phyloP scores from a whole-genome alignment of 1,140 invertebrate genomes.

The Lordiphosa clarofinis region DNA sequence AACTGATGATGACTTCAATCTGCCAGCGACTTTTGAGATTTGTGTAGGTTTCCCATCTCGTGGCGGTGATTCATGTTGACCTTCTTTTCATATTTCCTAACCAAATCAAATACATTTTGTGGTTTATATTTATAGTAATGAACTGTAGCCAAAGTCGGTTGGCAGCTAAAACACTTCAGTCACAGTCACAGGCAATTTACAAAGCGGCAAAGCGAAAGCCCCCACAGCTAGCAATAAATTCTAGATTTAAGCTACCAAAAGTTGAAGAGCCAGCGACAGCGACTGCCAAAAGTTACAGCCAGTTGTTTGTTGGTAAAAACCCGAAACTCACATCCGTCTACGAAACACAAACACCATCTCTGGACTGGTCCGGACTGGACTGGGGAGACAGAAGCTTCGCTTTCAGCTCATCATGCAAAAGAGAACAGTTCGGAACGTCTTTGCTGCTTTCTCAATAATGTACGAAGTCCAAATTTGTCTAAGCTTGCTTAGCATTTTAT shows the following conservation, averaged over 20 bases:
- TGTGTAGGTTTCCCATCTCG: slow-evolving; percentile 27
- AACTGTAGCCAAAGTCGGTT: slow-evolving; percentile 6
- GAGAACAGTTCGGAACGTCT: slow-evolving; percentile 9
- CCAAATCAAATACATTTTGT: slow-evolving; percentile 27
- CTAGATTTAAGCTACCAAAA: slow-evolving; percentile 37
- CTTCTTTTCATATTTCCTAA: slow-evolving; percentile 32
- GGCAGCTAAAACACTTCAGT: slow-evolving; percentile 15
- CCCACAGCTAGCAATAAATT: slow-evolving; percentile 36
- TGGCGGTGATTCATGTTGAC: slow-evolving; percentile 40
- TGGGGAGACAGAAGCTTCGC: slow-evolving; percentile 2
- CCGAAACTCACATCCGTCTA: slow-evolving; percentile 53
- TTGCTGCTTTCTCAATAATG: neutral
- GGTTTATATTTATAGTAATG: slow-evolving; percentile 4
- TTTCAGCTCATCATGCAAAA: slow-evolving; percentile 26
- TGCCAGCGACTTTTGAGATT: slow-evolving; percentile 13
- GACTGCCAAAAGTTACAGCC: slow-evolving; percentile 16
- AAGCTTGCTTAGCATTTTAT: neutral
- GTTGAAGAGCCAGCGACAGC: slow-evolving; percentile 12
- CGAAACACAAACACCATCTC: slow-evolving; percentile 13
- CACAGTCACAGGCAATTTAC: slow-evolving; percentile 47
- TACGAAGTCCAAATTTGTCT: neutral
- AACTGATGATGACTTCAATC: slow-evolving; percentile 50
- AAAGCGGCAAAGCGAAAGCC: slow-evolving; percentile 25
- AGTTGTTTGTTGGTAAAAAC: slow-evolving; percentile 34
- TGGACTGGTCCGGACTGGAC: slow-evolving; percentile 19